Base-by-base conservation (phyloP, 2,113 vertebrate genomes). In the Zingel zingel region DNA sequence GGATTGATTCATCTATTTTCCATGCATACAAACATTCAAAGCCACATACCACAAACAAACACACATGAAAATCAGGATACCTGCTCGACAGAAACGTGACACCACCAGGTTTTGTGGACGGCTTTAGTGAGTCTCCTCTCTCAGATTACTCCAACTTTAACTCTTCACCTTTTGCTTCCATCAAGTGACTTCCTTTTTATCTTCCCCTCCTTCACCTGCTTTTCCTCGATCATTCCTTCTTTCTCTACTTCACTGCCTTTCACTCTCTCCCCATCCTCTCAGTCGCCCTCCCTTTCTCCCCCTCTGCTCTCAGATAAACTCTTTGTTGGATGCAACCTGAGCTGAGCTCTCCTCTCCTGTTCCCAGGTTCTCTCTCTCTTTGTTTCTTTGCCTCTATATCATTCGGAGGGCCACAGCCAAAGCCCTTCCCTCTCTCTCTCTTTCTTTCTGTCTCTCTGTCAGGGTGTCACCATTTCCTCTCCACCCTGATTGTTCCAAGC, bases 391-490 rank as follows among this genome's bases (percentile, higher is more conserved):
- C 79, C 75, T 86, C 81, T 76, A 72, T 71, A 36, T 85, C 79
- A 59, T 73, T 88, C 89, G 83, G 62, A 87, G 88, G 83, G 84
- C 84, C 84, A 89, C 65, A 84, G 75, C 68, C 69, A 66, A 84
- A 88, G 74, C 86, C 81, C 57, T 70, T 83, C 79, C 61, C 74
- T 76, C 47, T 33, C 6, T 65, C 14, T 30, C 54, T 62, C 64
- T 74, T 58, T 23, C 66, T 47, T 62, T 45, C 27, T 36, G 71
- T 53, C 80, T 74, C 66, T 65, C 82, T 81, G 76, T 89, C 76
- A 86, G 92, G 92, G 94, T 93, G 94, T 93, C 92, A 93, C 90
- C 89, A 48, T 91, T 94, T 95, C 93, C 94, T 92, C 88, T 89
- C 88, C 84, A 88, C 90, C 82, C 84, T 75, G 80, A 90, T 90